These are phyloP conservation scores for Spilosoma lubricipeda DNA, from an alignment of 2,888 invertebrate genomes.

Conservation along the genomic window DNA sequence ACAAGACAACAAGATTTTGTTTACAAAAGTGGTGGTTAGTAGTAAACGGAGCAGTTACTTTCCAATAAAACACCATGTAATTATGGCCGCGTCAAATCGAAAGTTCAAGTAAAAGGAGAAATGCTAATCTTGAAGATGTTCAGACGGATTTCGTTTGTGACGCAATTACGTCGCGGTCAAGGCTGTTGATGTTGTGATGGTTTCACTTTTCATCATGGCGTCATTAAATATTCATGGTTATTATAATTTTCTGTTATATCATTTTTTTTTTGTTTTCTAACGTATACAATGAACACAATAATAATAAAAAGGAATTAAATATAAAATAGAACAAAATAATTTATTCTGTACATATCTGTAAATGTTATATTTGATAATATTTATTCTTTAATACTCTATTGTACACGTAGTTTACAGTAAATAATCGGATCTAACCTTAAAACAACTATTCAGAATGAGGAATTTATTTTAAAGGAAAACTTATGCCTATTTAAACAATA, in stretches of 20 bases:
- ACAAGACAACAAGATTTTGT: neutral
- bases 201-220: conserved; percentile 63
- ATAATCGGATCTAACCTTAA: neutral
- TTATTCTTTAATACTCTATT: neutral
- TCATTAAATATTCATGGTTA: conserved; percentile 7
- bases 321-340: neutral
- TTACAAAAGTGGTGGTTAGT: neutral
- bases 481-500: conserved; percentile 15
- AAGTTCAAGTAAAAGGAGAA: conserved; percentile 78
- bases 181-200: conserved; percentile 57
- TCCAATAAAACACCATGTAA: conserved; percentile 53
- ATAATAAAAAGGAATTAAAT: neutral
- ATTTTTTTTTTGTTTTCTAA: neutral
- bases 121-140: conserved; percentile 66
- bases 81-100: conserved; percentile 59
- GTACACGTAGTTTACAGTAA: neutral
- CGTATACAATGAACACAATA: neutral
- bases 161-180: conserved; percentile 63
- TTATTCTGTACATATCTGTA: neutral
- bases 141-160: conserved; percentile 65
- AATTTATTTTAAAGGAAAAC: conserved; percentile 25
- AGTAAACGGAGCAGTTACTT: conserved; percentile 14
- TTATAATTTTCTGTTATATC: neutral
- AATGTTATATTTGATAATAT: neutral
- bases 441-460: neutral